Base-by-base conservation (phyloP, 2,113 vertebrate genomes). In the Hepsetus odoe region DNA sequence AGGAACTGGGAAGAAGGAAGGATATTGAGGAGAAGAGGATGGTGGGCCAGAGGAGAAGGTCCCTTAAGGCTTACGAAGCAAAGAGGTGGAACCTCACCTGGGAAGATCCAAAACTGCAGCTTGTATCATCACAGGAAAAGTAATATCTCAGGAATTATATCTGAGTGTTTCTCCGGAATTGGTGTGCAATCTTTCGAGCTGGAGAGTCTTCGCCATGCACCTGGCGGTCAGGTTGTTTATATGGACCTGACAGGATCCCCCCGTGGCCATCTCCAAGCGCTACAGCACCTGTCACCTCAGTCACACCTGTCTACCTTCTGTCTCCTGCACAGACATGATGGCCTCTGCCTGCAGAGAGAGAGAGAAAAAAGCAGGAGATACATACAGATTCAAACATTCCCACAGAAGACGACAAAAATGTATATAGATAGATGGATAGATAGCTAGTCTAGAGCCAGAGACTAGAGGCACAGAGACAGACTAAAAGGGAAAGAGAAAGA, bases 271-370 rank as follows among this genome's bases (percentile, higher is more conserved):
- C 67, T 74, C 18, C n/a, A 5, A 24, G 4, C 56, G 26, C 49
- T 68, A 42, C 33, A 30, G n/a, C 80, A 82, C 78, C 59, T 83
- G 88, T 85, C 88, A 84, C 86, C 81, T 72, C 72, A 64, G 88
- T 89, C 90, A 91, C 74, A 87, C 89, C 82, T 91, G 88, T 92
- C 89, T 87, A 81, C 89, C 65, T 69, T 68, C 76, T 9, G 70
- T 76, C 74, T 55, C 35, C 72, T 76, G 69, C 67, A 61, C 64
- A 74, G 85, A 82, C 26, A 32, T 81, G 83, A 84, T 74, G 86
- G 79, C 85, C 85, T 85, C 83, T 74, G 79, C 44, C 78, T 77
- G 32, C 18, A 59, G 30, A 62, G 59, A 32, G 11, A 32, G 58
- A 61, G 26, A 61, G 28, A 28, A 13, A 30, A 61, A 6, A 62